phyloP scores from a whole-genome alignment of 1,140 invertebrate species.

The Fopius arisanus region DNA sequence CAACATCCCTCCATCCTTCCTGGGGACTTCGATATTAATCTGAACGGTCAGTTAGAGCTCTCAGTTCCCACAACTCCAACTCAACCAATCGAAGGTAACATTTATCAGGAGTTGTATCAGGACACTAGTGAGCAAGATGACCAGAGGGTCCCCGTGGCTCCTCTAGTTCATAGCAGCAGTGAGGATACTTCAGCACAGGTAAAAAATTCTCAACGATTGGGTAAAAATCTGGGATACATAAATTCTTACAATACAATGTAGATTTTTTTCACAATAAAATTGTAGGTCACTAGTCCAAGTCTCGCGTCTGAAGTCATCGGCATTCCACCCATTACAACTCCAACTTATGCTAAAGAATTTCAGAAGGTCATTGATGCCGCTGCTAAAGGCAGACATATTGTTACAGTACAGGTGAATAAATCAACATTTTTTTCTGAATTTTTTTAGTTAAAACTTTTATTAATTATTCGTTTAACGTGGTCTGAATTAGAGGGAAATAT shows the following conservation, averaged over 20 bases:
- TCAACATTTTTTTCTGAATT: conserved; percentile 19
- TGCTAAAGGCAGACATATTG: conserved; percentile 72
- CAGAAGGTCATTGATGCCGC: conserved; percentile 71
- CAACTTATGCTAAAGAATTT: conserved; percentile 71
- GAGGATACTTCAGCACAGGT: conserved; percentile 63
- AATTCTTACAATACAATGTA: conserved; percentile 1
- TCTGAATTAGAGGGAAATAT: too few relatives aligned
- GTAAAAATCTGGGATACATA: neutral
- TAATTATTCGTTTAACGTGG: too few relatives aligned
- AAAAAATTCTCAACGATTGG: conserved; percentile 23
- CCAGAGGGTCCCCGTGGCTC: conserved; percentile 66
- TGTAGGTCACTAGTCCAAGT: conserved; percentile 61
- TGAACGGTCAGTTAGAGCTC: conserved; percentile 72
- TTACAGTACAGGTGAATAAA: conserved; percentile 65
- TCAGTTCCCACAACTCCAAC: conserved; percentile 64
- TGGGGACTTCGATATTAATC: conserved; percentile 89
- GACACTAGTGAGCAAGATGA: conserved; percentile 63
- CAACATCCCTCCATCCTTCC: conserved; percentile 92
- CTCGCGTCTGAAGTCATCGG: conserved; percentile 62
- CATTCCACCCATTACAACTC: conserved; percentile 68
- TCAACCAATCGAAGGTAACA: conserved; percentile 55
- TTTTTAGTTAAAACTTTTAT: neutral
- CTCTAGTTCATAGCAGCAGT: conserved; percentile 65
- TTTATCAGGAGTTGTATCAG: conserved; percentile 59
- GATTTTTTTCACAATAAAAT: conserved; percentile 27